These are phyloP conservation scores for Acrobeloides nanus DNA, from an alignment of 2,888 invertebrate species.

Conservation along the genomic window DNA sequence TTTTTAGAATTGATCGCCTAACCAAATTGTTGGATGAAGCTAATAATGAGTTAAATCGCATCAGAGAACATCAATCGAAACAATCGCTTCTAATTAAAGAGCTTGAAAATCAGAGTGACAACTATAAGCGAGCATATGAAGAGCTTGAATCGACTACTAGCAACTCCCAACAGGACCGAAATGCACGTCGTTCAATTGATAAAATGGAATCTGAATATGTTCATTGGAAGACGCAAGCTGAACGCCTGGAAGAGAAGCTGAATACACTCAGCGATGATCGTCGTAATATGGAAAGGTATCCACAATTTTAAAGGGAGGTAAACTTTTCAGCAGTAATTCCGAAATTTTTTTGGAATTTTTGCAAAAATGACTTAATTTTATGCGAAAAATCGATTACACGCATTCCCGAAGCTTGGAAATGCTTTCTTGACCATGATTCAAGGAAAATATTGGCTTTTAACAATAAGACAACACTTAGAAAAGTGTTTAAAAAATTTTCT, in stretches of 20 bases:
- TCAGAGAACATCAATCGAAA: constrained; percentile 16
- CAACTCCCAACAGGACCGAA: constrained; percentile 3
- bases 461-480: too few species aligned
- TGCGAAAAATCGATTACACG: too few species aligned
- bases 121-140: constrained; percentile 20
- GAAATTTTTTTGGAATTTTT: too few species aligned
- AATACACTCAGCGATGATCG: constrained; percentile 6
- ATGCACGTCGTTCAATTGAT: constrained; percentile 1
- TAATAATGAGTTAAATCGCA: constrained; percentile 7
- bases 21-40: background rate
- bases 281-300: constrained; percentile 5
- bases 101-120: constrained; percentile 25
- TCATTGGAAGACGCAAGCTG: constrained; percentile 2
- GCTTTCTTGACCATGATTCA: too few species aligned
- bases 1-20: background rate
- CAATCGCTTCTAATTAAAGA: constrained; percentile 14
- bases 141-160: constrained; percentile 8
- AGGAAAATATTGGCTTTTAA: too few species aligned
- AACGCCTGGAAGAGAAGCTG: constrained; percentile 7
- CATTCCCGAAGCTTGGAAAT: too few species aligned
- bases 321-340: too few species aligned
- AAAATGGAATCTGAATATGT: constrained; percentile 5
- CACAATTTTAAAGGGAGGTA: background rate
- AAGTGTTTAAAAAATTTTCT: too few species aligned
- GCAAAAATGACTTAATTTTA: too few species aligned